These are phyloP conservation scores for Aplysia californica DNA, from an alignment of 1,140 invertebrate species.

Conservation along the genomic window DNA sequence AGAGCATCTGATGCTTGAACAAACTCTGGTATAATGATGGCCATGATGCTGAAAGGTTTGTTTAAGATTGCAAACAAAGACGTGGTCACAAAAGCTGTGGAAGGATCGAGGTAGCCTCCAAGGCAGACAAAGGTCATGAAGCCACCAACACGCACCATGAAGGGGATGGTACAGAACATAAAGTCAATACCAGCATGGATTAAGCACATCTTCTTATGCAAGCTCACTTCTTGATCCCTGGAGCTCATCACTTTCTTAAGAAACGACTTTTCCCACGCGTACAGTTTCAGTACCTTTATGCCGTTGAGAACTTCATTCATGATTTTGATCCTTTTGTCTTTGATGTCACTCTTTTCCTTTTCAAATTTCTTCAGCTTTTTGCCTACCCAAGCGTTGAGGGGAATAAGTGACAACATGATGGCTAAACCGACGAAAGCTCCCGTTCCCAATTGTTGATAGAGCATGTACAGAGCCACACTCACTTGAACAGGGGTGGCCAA, in stretches of 20 bases:
- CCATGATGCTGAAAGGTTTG: neutral
- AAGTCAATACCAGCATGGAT: neutral
- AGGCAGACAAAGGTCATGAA: neutral
- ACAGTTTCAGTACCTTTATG: slow-evolving; percentile 70
- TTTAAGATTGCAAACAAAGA: neutral
- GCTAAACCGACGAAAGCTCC: slow-evolving; percentile 62
- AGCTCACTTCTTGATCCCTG: neutral
- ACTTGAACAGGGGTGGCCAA: neutral
- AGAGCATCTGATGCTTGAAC: neutral
- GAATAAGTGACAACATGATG: slow-evolving; percentile 65
- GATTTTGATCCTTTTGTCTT: slow-evolving; percentile 72
- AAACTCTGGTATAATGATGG: neutral
- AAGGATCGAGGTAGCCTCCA: neutral
- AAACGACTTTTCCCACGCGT: slow-evolving; percentile 24
- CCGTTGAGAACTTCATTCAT: slow-evolving; percentile 69
- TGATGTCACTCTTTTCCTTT: slow-evolving; percentile 67
- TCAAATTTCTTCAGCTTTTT: slow-evolving; percentile 76
- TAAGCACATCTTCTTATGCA: neutral
- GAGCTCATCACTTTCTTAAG: neutral
- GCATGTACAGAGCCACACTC: slow-evolving; percentile 81
- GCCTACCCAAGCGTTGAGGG: slow-evolving; percentile 86
- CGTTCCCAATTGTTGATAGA: slow-evolving; percentile 79
- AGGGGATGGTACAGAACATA: neutral
- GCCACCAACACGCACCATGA: neutral
- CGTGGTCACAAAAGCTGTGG: slow-evolving; percentile 4